Conservation (phyloP, 1,140 invertebrate genomes). For the Mycetomoellerius zeteki region DNA sequence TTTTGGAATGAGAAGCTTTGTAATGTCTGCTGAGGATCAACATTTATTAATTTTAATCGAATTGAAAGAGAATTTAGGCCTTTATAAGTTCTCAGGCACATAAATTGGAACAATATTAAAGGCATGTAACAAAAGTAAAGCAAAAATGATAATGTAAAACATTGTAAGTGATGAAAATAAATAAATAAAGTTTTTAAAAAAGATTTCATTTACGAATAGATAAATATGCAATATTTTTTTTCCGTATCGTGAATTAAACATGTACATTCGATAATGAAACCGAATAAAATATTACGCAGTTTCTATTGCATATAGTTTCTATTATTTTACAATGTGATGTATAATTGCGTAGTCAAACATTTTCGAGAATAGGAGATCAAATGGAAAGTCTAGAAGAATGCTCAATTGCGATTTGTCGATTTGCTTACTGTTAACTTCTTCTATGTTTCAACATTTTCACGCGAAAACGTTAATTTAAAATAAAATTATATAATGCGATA, state of each 20-base stretch:
- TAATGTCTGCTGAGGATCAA: constrained; percentile 4
- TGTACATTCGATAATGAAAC: background rate
- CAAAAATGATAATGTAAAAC: background rate
- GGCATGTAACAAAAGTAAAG: background rate
- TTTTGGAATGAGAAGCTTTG: background rate
- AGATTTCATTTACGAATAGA: background rate
- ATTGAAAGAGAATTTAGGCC: constrained; percentile 34
- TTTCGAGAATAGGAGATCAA: background rate
- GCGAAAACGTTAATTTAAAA: background rate
- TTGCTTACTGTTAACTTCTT: constrained; percentile 10
- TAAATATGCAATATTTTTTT: constrained; percentile 12
- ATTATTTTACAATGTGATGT: constrained; percentile 11
- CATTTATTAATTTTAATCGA: background rate
- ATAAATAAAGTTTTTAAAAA: background rate
- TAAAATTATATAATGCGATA: background rate
- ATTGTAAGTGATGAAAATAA: background rate
- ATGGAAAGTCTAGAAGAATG: background rate
- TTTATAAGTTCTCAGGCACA: constrained; percentile 36
- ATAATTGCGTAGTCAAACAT: background rate
- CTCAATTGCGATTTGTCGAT: background rate
- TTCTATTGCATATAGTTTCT: background rate
- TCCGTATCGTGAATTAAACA: background rate
- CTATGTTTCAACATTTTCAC: background rate
- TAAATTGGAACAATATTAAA: constrained; percentile 12
- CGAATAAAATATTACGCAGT: constrained; percentile 7